Evolutionary conservation across 2,888 invertebrate genomes (phyloP), one percentile per base, ranked within the genome.

Genomic region (Drosophila borealis): DNA sequence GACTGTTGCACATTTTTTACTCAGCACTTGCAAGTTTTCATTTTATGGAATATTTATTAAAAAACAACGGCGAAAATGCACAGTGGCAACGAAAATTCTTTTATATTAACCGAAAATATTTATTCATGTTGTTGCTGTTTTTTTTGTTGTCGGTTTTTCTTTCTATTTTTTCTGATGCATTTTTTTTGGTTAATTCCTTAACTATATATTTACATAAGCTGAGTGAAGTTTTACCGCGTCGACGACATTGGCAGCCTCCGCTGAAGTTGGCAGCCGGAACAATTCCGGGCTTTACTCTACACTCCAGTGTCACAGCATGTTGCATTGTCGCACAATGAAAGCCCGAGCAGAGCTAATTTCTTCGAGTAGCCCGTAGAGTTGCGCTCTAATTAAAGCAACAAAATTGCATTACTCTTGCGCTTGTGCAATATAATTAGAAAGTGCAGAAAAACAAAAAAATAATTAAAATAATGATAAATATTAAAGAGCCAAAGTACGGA

Each of bases 111-210:
- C 62, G 57, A 85, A 87, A 85, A 75, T 71, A 78, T 82, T 80
- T 85, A 69, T 80, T 78, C 73, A 80, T 60, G 62, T 33, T 41
- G 39, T 10, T 34, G 9, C 49, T 36, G 19, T 45, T 42, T 54
- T 19, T 21, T 13, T 41, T 9, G n/a, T n/a, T n/a, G n/a, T 14
- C 10, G 17, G 9, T 0, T 13, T 39, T 21, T 5, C 11, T 44
- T 41, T 37, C 19, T 44, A 66, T 69, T 57, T 46, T 62, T 55
- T 42, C 57, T 51, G 36, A 36, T 60, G 69, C 78, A 76, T 71
- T 88, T 82, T 88, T 82, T 78, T 82, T 88, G 69, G 83, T 86
- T 86, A 83, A 80, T 86, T 72, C 66, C 84, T 54, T 79, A 71
- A 68, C 70, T 70, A 77, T 73, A 83, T 83, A 85, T 88, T 85